These are phyloP conservation scores for Paramormyrops kingsleyae DNA, from an alignment of 2,113 vertebrate genomes.

Conservation along the genomic window DNA sequence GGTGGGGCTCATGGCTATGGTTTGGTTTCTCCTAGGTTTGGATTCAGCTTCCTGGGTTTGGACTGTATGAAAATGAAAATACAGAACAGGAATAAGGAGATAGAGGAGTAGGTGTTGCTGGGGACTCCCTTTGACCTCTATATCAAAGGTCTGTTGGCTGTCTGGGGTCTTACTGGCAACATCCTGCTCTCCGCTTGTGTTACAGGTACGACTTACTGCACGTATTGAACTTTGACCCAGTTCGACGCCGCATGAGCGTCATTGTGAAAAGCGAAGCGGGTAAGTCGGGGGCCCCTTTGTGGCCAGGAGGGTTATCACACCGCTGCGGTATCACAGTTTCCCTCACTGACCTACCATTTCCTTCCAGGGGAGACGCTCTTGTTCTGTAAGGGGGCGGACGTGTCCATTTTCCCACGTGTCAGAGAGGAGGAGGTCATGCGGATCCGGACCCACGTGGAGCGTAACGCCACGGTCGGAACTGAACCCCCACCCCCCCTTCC, in stretches of 20 bases:
- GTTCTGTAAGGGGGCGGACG: slow-evolving; percentile 96
- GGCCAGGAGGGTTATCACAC: not conserved
- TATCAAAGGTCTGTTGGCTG: not conserved
- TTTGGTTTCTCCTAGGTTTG: slow-evolving; percentile 74
- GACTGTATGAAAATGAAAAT: slow-evolving; percentile 80
- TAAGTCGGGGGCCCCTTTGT: slow-evolving; percentile 40
- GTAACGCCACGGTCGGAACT: slow-evolving; percentile 76
- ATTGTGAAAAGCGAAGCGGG: slow-evolving; percentile 76
- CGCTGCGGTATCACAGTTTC: not conserved
- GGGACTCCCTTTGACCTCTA: not conserved
- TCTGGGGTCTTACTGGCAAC: not conserved
- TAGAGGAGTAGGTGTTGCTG: slow-evolving; percentile 76
- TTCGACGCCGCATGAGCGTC: slow-evolving; percentile 94
- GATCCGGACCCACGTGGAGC: slow-evolving; percentile 82
- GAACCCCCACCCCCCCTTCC: not conserved
- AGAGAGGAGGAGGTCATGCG: slow-evolving; percentile 74
- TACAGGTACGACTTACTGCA: slow-evolving; percentile 86
- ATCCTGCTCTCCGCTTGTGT: slow-evolving; percentile 9
- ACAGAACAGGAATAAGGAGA: slow-evolving; percentile 76
- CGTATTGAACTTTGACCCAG: slow-evolving; percentile 85
- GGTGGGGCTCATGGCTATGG: slow-evolving; percentile 22
- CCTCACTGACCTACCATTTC: not conserved
- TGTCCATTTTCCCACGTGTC: slow-evolving; percentile 86
- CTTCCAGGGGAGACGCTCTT: slow-evolving; percentile 77
- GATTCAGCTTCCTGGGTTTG: slow-evolving; percentile 89